Conservation (phyloP, 2,888 invertebrate genomes). For the Phaedon cochleariae region DNA sequence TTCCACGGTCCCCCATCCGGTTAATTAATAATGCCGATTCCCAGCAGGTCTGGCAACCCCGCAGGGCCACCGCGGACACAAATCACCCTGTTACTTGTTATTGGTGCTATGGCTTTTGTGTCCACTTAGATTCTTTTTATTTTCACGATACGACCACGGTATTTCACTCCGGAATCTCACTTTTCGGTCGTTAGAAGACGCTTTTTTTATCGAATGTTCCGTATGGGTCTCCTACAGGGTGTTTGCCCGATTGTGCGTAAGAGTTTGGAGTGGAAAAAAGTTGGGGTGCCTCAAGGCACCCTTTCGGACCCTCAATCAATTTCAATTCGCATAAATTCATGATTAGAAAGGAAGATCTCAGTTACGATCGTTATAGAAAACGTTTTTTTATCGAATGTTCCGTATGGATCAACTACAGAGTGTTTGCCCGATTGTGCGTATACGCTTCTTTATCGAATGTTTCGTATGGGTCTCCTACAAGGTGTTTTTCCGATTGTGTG, state of each 20-base stretch:
- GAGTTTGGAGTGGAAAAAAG: not conserved
- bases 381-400: too few relatives aligned
- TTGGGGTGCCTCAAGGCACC: not conserved
- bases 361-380: too few relatives aligned
- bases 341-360: too few relatives aligned
- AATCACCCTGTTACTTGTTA: constrained; percentile 18
- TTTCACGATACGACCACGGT: not conserved
- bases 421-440: not conserved
- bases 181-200: not conserved
- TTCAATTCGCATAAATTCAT: not conserved
- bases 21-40: constrained; percentile 19
- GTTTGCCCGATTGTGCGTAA: not conserved
- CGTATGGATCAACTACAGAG: too few relatives aligned
- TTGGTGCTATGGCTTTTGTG: constrained; percentile 17
- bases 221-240: not conserved
- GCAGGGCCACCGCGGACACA: constrained; percentile 10
- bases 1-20: constrained; percentile 12
- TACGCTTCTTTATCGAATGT: not conserved
- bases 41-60: constrained; percentile 13
- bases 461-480: not conserved
- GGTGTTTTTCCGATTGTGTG: not conserved
- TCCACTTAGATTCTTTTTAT: constrained; percentile 7
- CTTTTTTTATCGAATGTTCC: too few relatives aligned
- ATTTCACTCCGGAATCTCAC: too few relatives aligned
- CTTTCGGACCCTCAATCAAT: not conserved